Evolutionary conservation across 2,888 invertebrate genomes (phyloP).

Genomic region (Thecocarcelia acutangulata): DNA sequence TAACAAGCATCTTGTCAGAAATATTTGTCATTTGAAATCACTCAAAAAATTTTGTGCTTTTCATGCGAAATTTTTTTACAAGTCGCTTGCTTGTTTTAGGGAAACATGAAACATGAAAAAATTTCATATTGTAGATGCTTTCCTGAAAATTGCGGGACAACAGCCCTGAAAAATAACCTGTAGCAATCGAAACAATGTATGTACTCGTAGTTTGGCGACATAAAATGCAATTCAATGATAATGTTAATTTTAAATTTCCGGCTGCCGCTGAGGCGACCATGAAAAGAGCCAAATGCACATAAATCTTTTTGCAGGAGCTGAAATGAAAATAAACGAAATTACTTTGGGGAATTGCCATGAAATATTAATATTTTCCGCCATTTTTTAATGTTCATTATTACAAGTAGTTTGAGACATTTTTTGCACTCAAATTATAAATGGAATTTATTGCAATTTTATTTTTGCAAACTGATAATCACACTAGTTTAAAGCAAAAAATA

Average conservation of each 20-base stretch:
- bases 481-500: too few species aligned
- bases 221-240: conserved; percentile 65
- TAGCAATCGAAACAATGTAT: conserved; percentile 10
- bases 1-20: too few species aligned
- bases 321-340: conserved; percentile 44
- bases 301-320: conserved; percentile 32
- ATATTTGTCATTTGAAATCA: too few species aligned
- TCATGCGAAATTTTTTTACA: too few species aligned
- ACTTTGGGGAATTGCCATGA: conserved; percentile 46
- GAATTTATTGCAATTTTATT: too few species aligned
- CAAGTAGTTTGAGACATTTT: too few species aligned
- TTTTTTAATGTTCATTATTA: conserved; percentile 5
- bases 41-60: too few species aligned
- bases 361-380: conserved; percentile 14
- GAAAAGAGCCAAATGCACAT: conserved; percentile 14
- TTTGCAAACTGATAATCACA: too few species aligned
- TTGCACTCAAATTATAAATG: too few species aligned
- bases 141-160: background rate
- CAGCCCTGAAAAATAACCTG: background rate
- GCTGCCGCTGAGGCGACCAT: conserved; percentile 26
- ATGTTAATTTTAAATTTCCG: conserved; percentile 67
- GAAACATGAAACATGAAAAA: too few species aligned
- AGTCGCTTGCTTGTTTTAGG: too few species aligned
- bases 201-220: conserved; percentile 49
- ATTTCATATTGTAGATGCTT: background rate